phyloP scores from a whole-genome alignment of 2,113 vertebrate species.

The Xyrauchen texanus region DNA sequence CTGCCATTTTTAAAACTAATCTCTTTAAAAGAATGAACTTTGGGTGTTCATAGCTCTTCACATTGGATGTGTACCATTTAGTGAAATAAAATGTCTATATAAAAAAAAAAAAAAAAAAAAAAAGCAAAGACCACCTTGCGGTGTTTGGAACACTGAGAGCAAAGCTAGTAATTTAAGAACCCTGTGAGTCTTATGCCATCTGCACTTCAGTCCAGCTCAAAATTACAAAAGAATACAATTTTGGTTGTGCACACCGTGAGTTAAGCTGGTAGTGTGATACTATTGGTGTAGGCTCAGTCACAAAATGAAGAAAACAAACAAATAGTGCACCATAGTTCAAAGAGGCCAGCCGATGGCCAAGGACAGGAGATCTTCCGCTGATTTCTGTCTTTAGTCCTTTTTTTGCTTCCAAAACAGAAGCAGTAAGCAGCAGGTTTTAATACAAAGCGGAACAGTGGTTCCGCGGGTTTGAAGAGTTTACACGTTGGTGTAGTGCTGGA shows the following conservation, averaged over 20 bases:
- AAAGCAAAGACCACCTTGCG: slow-evolving; percentile 48
- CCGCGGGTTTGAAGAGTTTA: slow-evolving; percentile 55
- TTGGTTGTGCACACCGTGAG: slow-evolving; percentile 61
- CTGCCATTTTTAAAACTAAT: slow-evolving; percentile 43
- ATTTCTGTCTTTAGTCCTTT: background rate
- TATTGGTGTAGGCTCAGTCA: slow-evolving; percentile 55
- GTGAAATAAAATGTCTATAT: slow-evolving; percentile 58
- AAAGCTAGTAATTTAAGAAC: slow-evolving; percentile 11
- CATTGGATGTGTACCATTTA: slow-evolving; percentile 58
- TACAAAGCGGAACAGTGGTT: background rate
- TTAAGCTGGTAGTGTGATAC: slow-evolving; percentile 70
- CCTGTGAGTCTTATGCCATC: slow-evolving; percentile 46
- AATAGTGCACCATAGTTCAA: slow-evolving; percentile 61
- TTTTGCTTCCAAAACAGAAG: slow-evolving; percentile 49
- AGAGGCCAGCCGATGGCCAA: slow-evolving; percentile 62
- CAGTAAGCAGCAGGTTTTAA: slow-evolving; percentile 55
- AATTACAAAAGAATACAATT: slow-evolving; percentile 21
- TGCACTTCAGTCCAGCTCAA: slow-evolving; percentile 62
- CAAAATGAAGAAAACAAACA: slow-evolving; percentile 22
- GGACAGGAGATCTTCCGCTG: slow-evolving; percentile 54
- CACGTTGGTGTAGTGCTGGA: slow-evolving; percentile 83
- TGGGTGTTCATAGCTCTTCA: slow-evolving; percentile 61
- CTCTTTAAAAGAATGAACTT: slow-evolving; percentile 47
- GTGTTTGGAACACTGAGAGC: background rate
- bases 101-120: background rate